Evolutionary conservation across 2,113 vertebrate genomes (phyloP).

Genomic region (Varanus salvator): DNA sequence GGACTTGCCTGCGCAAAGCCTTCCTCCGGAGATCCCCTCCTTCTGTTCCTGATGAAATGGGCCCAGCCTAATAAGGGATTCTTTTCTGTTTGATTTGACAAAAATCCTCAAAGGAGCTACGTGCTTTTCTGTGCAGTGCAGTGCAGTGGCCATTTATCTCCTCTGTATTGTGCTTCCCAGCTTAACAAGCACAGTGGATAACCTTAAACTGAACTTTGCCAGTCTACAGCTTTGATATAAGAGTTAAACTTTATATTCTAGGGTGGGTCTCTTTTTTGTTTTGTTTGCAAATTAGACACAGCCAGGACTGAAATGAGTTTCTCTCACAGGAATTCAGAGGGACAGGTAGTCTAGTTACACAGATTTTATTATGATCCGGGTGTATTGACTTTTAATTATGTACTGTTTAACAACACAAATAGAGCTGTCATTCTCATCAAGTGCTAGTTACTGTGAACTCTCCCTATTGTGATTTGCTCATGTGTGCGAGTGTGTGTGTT

Average conservation of each 20-base stretch:
- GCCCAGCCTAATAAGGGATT: conserved; percentile 71
- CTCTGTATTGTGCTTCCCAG: conserved; percentile 65
- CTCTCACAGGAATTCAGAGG: conserved; percentile 44
- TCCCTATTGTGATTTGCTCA: conserved; percentile 45
- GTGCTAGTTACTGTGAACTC: conserved; percentile 41
- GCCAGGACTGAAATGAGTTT: conserved; percentile 64
- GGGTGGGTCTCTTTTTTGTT: conserved; percentile 67
- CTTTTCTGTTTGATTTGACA: conserved; percentile 80
- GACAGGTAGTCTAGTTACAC: conserved; percentile 61
- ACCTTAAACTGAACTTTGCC: conserved; percentile 83
- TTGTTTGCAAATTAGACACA: conserved; percentile 70
- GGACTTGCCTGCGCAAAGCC: conserved; percentile 45
- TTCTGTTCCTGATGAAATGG: conserved; percentile 68
- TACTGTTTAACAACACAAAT: conserved; percentile 76
- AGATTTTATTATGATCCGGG: conserved; percentile 66
- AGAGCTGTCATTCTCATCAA: conserved; percentile 62
- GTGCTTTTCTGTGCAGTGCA: conserved; percentile 82
- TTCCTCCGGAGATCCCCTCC: conserved; percentile 57
- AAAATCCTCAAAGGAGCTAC: conserved; percentile 82
- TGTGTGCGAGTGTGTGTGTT: neutral
- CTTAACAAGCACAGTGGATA: conserved; percentile 70
- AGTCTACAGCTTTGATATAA: conserved; percentile 70
- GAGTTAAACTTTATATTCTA: conserved; percentile 72
- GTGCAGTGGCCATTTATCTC: conserved; percentile 79
- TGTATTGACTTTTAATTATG: conserved; percentile 82